phyloP scores from a whole-genome alignment of 2,888 invertebrate genomes.

The Bugulina stolonifera region DNA sequence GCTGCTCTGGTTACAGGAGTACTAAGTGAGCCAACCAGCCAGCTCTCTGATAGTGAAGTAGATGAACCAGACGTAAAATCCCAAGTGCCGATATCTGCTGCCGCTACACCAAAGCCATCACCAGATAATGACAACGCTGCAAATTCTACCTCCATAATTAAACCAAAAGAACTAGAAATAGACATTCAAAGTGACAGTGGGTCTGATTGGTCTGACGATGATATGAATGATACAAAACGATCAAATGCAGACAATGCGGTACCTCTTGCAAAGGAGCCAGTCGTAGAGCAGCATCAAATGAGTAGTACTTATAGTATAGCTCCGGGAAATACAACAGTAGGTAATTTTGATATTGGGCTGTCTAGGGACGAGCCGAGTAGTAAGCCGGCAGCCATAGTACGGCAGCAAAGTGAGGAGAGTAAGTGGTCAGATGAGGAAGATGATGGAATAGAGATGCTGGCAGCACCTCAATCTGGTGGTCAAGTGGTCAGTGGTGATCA shows the following conservation, averaged over 20 bases:
- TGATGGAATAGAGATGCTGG: not conserved
- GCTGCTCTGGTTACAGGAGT: not conserved
- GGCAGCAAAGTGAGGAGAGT: not conserved
- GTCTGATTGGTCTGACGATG: not conserved
- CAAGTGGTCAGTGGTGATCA: too few relatives aligned
- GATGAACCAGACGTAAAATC: not conserved
- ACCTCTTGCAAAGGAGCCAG: not conserved
- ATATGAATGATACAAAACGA: not conserved
- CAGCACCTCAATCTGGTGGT: too few relatives aligned
- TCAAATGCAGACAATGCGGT: not conserved
- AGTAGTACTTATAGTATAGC: too few relatives aligned
- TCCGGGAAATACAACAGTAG: not conserved
- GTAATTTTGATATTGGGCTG: not conserved
- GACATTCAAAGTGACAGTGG: not conserved
- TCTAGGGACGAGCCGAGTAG: not conserved
- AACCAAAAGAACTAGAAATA: not conserved
- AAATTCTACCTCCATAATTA: not conserved
- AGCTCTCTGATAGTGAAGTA: not conserved
- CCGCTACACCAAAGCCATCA: not conserved
- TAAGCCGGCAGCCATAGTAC: not conserved
- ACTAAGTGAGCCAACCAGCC: not conserved
- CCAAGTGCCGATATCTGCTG: not conserved
- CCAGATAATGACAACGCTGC: too few relatives aligned
- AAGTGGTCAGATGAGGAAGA: slow-evolving; percentile 16
- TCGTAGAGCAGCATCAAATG: not conserved